Conservation (phyloP, 1,140 invertebrate genomes). For the Megalopta genalis region DNA sequence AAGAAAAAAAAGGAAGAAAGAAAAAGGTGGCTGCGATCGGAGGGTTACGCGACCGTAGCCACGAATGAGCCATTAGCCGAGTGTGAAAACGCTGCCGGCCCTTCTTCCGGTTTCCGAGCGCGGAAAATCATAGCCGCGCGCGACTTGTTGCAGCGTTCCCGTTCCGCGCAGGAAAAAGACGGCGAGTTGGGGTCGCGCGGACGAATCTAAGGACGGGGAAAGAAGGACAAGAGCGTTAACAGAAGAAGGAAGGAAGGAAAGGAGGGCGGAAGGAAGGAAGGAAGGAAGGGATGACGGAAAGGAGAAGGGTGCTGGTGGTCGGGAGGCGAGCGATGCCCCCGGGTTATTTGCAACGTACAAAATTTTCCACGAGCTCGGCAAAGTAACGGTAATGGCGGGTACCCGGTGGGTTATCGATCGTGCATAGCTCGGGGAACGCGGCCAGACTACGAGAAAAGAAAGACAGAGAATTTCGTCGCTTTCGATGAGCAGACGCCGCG, state of each 20-base stretch:
- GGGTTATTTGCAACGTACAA: constrained; percentile 36
- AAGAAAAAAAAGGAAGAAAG: too few species aligned
- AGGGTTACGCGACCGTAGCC: too few species aligned
- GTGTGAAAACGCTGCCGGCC: too few species aligned
- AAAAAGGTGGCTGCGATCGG: too few species aligned
- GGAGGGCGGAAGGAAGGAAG: neutral
- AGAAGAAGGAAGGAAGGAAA: neutral
- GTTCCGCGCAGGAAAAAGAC: neutral
- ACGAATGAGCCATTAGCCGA: too few species aligned
- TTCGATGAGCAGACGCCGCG: constrained; percentile 32
- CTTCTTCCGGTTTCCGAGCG: neutral
- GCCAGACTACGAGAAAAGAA: constrained; percentile 16
- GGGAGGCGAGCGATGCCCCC: constrained; percentile 21
- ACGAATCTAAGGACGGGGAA: neutral
- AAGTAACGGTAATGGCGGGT: constrained; percentile 38
- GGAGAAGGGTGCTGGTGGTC: neutral
- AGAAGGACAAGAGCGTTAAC: neutral
- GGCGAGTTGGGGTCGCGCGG: neutral
- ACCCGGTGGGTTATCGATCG: constrained; percentile 57
- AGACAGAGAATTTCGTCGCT: constrained; percentile 39
- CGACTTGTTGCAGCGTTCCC: neutral
- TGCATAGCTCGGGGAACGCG: constrained; percentile 14
- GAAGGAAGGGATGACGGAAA: fast-evolving
- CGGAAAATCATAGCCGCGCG: neutral
- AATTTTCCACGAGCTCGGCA: constrained; percentile 44